phyloP scores from a whole-genome alignment of 2,888 invertebrate species.

The Poecilus cupreus region DNA sequence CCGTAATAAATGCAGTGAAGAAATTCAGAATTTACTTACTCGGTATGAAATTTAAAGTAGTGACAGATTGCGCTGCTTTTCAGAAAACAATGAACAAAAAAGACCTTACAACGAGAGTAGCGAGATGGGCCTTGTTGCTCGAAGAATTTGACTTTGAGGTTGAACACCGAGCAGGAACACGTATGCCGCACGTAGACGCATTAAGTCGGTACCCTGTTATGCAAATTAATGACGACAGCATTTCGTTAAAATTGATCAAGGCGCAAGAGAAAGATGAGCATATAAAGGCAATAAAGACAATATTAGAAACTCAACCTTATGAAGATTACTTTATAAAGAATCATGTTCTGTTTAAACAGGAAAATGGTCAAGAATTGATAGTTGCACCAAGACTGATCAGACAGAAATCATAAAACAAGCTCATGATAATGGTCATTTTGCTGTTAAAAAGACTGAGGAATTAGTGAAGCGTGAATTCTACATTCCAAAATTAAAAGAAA shows the following conservation, averaged over 20 bases:
- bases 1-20: slow-evolving; percentile 66
- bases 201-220: slow-evolving; percentile 63
- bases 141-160: slow-evolving; percentile 66
- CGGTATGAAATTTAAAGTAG: slow-evolving; percentile 65
- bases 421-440: no score
- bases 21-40: slow-evolving; percentile 67
- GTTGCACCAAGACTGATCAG: no score
- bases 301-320: slow-evolving; percentile 61
- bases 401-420: no score
- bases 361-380: background rate
- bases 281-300: slow-evolving; percentile 61
- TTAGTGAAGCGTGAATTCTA: no score
- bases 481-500: no score
- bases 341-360: slow-evolving; percentile 64
- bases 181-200: slow-evolving; percentile 65
- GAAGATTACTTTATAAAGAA: slow-evolving; percentile 61
- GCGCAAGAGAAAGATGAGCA: slow-evolving; percentile 63
- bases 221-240: no score
- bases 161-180: slow-evolving; percentile 64
- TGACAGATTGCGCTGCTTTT: slow-evolving; percentile 67
- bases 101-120: slow-evolving; percentile 60
- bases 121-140: slow-evolving; percentile 62
- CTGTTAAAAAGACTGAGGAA: no score
- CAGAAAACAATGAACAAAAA: slow-evolving; percentile 66
- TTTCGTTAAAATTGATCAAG: no score